These are phyloP conservation scores for Platycnemis pennipes DNA, from an alignment of 2,888 invertebrate genomes.

Conservation along the genomic window DNA sequence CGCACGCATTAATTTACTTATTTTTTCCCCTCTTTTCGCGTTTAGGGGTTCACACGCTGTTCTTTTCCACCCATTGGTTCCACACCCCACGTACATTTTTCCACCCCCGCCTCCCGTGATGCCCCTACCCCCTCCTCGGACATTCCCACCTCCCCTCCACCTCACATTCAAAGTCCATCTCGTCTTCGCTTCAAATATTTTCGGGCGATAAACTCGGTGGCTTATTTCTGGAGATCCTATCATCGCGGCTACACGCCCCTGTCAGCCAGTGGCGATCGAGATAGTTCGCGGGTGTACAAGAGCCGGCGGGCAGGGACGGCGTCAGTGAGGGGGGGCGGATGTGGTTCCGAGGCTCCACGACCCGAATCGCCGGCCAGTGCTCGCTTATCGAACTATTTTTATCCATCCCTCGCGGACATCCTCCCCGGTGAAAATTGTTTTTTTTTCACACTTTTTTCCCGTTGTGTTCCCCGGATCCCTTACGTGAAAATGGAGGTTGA, in stretches of 20 bases:
- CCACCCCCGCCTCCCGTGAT: neutral
- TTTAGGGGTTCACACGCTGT: neutral
- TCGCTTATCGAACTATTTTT: slow-evolving; percentile 7
- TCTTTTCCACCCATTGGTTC: neutral
- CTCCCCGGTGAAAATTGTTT: neutral
- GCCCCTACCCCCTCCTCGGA: neutral
- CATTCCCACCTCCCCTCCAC: neutral
- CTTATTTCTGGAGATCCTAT: slow-evolving; percentile 31
- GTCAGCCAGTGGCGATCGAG: slow-evolving; percentile 3
- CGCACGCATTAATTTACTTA: too few species aligned
- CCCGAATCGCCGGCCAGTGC: neutral
- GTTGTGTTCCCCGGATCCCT: neutral
- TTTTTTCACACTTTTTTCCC: neutral
- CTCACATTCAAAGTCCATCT: slow-evolving; percentile 10
- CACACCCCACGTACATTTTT: neutral
- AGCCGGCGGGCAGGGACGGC: neutral
- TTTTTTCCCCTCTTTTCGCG: neutral
- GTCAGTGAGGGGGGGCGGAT: neutral
- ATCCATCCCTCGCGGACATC: neutral
- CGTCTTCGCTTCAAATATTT: slow-evolving; percentile 19
- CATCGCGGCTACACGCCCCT: neutral
- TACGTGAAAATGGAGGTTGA: neutral
- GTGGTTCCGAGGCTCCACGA: neutral
- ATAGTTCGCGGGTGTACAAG: neutral
- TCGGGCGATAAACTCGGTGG: slow-evolving; percentile 13